phyloP scores from a whole-genome alignment of 2,113 vertebrate species.

The Cebus imitator region DNA sequence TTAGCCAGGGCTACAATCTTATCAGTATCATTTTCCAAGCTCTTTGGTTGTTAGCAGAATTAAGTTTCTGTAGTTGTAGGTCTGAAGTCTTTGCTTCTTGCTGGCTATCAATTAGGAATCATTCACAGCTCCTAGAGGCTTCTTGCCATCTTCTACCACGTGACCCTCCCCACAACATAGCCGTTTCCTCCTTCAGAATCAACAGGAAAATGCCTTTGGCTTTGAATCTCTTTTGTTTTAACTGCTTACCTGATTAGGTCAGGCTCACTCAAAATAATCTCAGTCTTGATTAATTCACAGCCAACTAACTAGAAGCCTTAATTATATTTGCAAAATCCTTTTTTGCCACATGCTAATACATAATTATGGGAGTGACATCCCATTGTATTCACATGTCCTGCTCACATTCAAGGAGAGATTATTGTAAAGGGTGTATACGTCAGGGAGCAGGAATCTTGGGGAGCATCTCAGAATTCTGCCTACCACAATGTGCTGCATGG shows the following conservation, averaged over 20 bases:
- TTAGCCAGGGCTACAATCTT: not conserved
- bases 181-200: not conserved
- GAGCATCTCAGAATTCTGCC: not conserved
- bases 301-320: not conserved
- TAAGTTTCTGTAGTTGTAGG: not conserved
- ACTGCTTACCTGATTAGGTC: not conserved
- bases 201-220: not conserved
- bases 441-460: not conserved
- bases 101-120: too few relatives aligned
- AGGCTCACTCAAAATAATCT: not conserved
- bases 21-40: not conserved
- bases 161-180: not conserved
- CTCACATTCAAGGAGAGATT: not conserved
- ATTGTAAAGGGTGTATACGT: accelerated
- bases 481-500: not conserved
- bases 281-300: not conserved
- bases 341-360: not conserved
- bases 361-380: not conserved
- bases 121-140: not conserved
- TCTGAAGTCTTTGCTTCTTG: not conserved
- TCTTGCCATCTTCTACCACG: not conserved
- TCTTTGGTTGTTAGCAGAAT: not conserved
- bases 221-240: not conserved
- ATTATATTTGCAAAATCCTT: not conserved
- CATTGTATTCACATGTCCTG: not conserved